Evolutionary conservation across 2,888 invertebrate species (phyloP).

Genomic region (Eupithecia vulgata): DNA sequence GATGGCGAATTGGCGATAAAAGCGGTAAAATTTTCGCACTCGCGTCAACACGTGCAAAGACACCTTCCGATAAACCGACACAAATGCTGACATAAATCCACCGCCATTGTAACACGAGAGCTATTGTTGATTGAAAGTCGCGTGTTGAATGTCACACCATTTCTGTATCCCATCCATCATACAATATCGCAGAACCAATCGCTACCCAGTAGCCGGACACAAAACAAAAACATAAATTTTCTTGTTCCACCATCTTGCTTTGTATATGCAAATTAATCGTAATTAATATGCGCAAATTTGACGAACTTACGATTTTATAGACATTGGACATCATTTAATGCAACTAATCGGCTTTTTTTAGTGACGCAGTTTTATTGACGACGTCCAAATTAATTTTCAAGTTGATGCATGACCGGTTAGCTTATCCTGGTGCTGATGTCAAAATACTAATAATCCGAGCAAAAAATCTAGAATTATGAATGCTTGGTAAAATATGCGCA

Average conservation of each 20-base stretch:
- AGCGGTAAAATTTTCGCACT: conserved; percentile 7
- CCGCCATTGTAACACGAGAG: conserved; percentile 30
- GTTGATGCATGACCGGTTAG: conserved; percentile 45
- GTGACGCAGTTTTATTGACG: conserved; percentile 34
- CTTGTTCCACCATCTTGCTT: conserved; percentile 34
- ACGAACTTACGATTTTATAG: conserved; percentile 47
- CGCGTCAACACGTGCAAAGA: conserved; percentile 21
- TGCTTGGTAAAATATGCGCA: conserved; percentile 18
- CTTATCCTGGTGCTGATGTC: conserved; percentile 41
- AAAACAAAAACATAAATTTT: conserved; percentile 11
- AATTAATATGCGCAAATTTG: conserved; percentile 44
- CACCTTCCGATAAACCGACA: conserved; percentile 24
- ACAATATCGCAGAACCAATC: conserved; percentile 20
- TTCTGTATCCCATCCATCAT: conserved; percentile 35
- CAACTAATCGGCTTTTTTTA: conserved; percentile 43
- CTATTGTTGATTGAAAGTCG: conserved; percentile 33
- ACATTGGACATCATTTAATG: conserved; percentile 44
- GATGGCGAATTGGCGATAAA: conserved; percentile 1
- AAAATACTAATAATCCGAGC: conserved; percentile 39
- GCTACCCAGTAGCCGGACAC: conserved; percentile 34
- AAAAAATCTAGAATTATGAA: conserved; percentile 30
- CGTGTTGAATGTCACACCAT: conserved; percentile 37
- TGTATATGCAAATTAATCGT: conserved; percentile 39
- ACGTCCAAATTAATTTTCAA: conserved; percentile 39
- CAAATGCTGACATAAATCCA: conserved; percentile 30